phyloP scores from a whole-genome alignment of 2,888 invertebrate genomes.

The Lamellibrachia satsuma region DNA sequence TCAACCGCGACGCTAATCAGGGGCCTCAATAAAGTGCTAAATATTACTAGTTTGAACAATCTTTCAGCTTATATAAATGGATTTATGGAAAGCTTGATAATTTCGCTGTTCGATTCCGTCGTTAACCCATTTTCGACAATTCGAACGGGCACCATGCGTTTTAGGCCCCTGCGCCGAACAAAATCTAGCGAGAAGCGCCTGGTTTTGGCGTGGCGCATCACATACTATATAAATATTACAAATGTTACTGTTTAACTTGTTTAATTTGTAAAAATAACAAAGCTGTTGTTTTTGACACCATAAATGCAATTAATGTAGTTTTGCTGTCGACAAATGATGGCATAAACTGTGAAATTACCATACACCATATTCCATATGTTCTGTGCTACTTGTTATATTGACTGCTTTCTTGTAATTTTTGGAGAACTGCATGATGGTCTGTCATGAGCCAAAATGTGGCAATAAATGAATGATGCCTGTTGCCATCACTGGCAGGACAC shows the following conservation, averaged over 20 bases:
- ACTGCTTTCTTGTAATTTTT: not conserved
- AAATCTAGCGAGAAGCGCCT: too few species aligned
- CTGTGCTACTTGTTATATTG: not conserved
- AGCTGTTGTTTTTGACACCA: slow-evolving; percentile 18
- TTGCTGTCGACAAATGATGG: not conserved
- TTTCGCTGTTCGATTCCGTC: too few species aligned
- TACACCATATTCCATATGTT: not conserved
- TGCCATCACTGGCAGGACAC: not conserved
- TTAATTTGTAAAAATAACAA: not conserved
- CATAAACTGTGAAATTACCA: not conserved
- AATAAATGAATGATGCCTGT: not conserved
- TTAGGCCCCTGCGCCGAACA: too few species aligned
- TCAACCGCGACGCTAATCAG: too few species aligned
- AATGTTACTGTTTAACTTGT: not conserved
- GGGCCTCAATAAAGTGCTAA: too few species aligned
- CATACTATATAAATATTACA: too few species aligned
- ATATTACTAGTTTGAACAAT: too few species aligned
- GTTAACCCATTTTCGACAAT: too few species aligned
- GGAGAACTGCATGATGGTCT: not conserved
- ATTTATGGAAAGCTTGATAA: too few species aligned
- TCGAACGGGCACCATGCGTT: too few species aligned
- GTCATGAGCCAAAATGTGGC: not conserved
- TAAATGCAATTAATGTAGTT: not conserved
- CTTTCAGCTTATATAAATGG: too few species aligned
- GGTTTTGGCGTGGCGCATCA: too few species aligned